Conservation (phyloP, 2,797 vertebrate genomes). For the Eurystomus glaucurus region DNA sequence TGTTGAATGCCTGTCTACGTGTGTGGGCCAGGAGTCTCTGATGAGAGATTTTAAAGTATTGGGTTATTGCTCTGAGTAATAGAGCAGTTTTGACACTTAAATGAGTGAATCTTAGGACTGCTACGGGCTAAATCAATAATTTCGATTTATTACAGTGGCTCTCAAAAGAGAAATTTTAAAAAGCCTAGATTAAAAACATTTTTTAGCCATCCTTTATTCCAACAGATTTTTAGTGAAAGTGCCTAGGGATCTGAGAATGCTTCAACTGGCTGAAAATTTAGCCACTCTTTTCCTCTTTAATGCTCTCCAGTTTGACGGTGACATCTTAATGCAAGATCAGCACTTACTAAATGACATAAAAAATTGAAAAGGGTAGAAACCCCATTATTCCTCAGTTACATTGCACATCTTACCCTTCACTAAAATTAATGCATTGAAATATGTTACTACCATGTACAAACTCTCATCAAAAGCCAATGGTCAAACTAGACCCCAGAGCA, state of each 20-base stretch:
- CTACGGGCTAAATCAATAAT: slow-evolving; percentile 66
- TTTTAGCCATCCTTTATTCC: slow-evolving; percentile 69
- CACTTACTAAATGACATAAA: slow-evolving; percentile 40
- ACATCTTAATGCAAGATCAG: slow-evolving; percentile 69
- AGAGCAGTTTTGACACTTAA: slow-evolving; percentile 13
- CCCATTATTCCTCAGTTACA: neutral
- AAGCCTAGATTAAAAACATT: slow-evolving; percentile 65
- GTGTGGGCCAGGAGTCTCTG: neutral
- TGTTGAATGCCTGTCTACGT: neutral
- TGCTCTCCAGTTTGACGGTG: slow-evolving; percentile 39
- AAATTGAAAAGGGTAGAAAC: slow-evolving; percentile 1
- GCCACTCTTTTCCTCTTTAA: slow-evolving; percentile 31
- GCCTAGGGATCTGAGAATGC: slow-evolving; percentile 35
- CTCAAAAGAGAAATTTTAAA: slow-evolving; percentile 74
- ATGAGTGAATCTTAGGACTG: slow-evolving; percentile 23
- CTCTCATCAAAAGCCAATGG: neutral
- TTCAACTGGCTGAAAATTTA: slow-evolving; percentile 41
- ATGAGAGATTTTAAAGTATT: slow-evolving; percentile 33
- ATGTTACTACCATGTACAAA: neutral
- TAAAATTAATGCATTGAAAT: neutral
- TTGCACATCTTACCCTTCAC: neutral
- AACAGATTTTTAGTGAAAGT: slow-evolving; percentile 47
- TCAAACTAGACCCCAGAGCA: neutral
- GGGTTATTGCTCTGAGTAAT: slow-evolving; percentile 19
- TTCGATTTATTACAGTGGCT: slow-evolving; percentile 55